These are phyloP conservation scores for Channa argus DNA, from an alignment of 2,113 vertebrate species.

Conservation along the genomic window DNA sequence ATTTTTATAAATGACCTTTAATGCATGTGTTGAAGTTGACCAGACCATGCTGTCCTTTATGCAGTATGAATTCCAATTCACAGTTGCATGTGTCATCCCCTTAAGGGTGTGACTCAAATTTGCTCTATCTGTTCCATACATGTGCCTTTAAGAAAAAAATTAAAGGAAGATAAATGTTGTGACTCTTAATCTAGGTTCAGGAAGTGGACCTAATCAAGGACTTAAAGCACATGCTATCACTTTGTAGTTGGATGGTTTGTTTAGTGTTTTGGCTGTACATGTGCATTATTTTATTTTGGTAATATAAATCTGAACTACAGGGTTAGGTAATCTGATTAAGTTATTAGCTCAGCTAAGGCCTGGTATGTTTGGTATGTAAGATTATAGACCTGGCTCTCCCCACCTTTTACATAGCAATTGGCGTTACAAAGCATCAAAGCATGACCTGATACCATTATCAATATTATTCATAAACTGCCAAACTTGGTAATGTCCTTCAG, in stretches of 20 bases:
- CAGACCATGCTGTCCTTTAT: neutral
- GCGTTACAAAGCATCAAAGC: constrained; percentile 28
- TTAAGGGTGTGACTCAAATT: constrained; percentile 58
- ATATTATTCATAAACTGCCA: too few relatives aligned
- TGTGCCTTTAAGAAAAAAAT: neutral
- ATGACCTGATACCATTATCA: neutral
- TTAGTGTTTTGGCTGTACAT: neutral
- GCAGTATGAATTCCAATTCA: neutral
- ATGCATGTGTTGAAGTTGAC: too few relatives aligned
- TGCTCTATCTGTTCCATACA: constrained; percentile 28
- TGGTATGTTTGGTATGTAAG: constrained; percentile 74
- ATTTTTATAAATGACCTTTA: constrained; percentile 8
- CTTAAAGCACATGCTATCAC: accelerated
- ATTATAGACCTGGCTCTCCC: constrained; percentile 46
- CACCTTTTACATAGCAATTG: constrained; percentile 39
- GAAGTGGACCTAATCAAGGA: neutral
- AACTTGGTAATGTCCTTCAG: neutral
- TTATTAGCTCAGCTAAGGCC: constrained; percentile 42
- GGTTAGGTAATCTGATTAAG: constrained; percentile 71
- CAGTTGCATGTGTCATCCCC: neutral
- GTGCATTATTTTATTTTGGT: neutral
- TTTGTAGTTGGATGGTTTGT: neutral
- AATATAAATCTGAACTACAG: constrained; percentile 20
- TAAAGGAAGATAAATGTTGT: neutral
- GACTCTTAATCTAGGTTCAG: neutral